phyloP scores from a whole-genome alignment of 2,797 vertebrate genomes.

The Lithobates sylvaticus region DNA sequence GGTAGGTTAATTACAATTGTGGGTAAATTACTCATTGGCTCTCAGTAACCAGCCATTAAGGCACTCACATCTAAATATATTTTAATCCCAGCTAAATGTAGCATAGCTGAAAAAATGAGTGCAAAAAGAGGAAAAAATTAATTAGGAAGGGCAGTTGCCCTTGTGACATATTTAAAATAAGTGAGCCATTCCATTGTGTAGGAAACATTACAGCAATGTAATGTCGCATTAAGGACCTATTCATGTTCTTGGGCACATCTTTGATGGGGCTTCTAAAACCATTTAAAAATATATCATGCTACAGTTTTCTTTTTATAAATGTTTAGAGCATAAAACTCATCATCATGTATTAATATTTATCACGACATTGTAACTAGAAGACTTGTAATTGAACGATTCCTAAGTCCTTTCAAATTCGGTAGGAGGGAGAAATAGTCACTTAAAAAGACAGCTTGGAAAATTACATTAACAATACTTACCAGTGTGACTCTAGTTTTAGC shows the following conservation, averaged over 20 bases:
- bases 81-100: slow-evolving; percentile 41
- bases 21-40: slow-evolving; percentile 7
- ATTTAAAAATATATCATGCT: neutral
- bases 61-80: slow-evolving; percentile 7
- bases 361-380: neutral
- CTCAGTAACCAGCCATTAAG: slow-evolving; percentile 15
- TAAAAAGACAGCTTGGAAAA: no score
- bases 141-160: slow-evolving; percentile 5
- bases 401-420: neutral
- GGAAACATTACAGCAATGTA: slow-evolving; percentile 17
- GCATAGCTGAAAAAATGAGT: slow-evolving; percentile 5
- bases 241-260: slow-evolving; percentile 3
- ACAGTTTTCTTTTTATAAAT: slow-evolving; percentile 9
- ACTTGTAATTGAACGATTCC: neutral
- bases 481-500: no score
- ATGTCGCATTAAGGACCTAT: neutral
- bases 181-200: neutral
- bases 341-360: neutral
- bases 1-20: slow-evolving; percentile 49
- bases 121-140: neutral
- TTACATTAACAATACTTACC: no score
- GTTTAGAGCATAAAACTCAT: neutral
- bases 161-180: slow-evolving; percentile 19
- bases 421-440: neutral
- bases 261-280: neutral